Base-by-base conservation (phyloP, 2,797 vertebrate genomes). In the Epinephelus malabaricus region DNA sequence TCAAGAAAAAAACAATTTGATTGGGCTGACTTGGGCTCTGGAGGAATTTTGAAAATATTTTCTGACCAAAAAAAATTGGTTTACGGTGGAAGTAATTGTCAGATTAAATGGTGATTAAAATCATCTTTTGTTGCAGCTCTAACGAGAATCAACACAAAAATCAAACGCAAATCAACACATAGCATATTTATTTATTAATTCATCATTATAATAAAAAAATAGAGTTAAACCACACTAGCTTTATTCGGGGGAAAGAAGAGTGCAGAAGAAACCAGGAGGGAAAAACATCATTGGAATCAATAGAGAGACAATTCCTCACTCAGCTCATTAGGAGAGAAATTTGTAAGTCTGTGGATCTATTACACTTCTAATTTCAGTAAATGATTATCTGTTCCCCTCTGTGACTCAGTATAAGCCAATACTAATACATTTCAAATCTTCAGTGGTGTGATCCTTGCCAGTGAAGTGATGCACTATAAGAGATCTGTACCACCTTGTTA, bases 351-450 rank as follows among this genome's bases (percentile, higher is more conserved):
- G 76, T 75, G 81, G 84, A 89, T 89, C 79, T 68, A 92, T 89
- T 88, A 81, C 81, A 80, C 69, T 78, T 88, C 82, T 89, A 82
- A 87, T 91, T 89, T 84, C 87, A 79, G 79, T 78, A 85, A 91
- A 92, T 79, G 81, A 59, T 81, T 86, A 75, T 82, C 73, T 74
- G 60, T 68, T 82, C 79, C 74, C 81, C 80, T 86, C 73, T 78
- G 78, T 82, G 74, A 82, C 81, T 86, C 79, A 38, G 21, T 78
- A 46, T 47, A 59, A 81, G 78, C 63, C 81, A 83, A 81, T 82
- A 85, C 78, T 61, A 78, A 76, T 85, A 79, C 54, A 67, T 82
- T 77, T 82, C 12, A 84, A 86, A 84, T 78, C 43, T 69, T 84
- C 81, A 47, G 30, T 59, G 50, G 76, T 85, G 76, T 58, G 76